These are phyloP conservation scores for Cecropterus lyciades DNA, from an alignment of 1,140 invertebrate species.

Conservation along the genomic window DNA sequence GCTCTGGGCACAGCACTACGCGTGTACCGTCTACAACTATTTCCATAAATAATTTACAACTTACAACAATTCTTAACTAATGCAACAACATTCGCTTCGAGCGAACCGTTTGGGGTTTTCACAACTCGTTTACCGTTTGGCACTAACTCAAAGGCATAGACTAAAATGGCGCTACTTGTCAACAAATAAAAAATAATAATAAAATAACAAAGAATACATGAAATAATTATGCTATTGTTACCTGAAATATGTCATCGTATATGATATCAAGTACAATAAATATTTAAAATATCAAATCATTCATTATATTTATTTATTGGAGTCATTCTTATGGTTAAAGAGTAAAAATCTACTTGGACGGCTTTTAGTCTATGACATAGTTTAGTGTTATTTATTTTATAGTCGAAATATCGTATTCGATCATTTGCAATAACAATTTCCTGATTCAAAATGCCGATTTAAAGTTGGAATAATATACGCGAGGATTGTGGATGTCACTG, in stretches of 20 bases:
- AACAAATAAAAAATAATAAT: slow-evolving; percentile 2
- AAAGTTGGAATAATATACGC: slow-evolving; percentile 38
- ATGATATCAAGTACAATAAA: neutral
- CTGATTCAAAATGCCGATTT: slow-evolving; percentile 40
- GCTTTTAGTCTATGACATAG: slow-evolving; percentile 48
- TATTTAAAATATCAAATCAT: neutral
- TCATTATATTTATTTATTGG: neutral
- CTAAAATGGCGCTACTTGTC: slow-evolving; percentile 42
- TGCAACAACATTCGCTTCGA: slow-evolving; percentile 63
- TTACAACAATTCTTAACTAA: slow-evolving; percentile 57
- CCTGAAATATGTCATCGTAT: neutral
- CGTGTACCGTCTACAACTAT: slow-evolving; percentile 53
- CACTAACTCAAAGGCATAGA: slow-evolving; percentile 58
- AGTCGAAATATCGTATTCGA: slow-evolving; percentile 45
- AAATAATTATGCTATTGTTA: neutral
- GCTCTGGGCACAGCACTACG: slow-evolving; percentile 54
- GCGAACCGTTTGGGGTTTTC: slow-evolving; percentile 60
- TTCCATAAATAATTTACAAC: slow-evolving; percentile 61
- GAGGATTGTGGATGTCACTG: slow-evolving; percentile 59
- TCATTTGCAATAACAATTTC: slow-evolving; percentile 43
- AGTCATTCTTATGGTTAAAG: slow-evolving; percentile 17
- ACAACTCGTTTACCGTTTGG: slow-evolving; percentile 67
- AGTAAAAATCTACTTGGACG: slow-evolving; percentile 13
- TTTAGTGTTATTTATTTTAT: slow-evolving; percentile 41
- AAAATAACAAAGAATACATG: neutral